Base-by-base conservation (phyloP, 2,888 invertebrate species). In the Lepidochrysops patricia region DNA sequence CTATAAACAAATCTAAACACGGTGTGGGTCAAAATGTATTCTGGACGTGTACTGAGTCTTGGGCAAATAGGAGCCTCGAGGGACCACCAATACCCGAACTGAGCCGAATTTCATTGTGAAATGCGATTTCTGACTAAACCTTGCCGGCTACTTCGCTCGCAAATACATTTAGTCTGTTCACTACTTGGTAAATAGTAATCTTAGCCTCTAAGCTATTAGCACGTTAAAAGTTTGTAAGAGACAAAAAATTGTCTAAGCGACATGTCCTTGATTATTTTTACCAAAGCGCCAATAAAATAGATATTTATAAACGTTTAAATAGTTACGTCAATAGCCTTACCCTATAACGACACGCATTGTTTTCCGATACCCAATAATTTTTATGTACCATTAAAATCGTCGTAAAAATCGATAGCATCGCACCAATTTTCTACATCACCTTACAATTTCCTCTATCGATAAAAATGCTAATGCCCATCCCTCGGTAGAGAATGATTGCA, bases 391-490 rank as follows among this genome's bases (percentile, higher is more conserved):
- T 37, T 15, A 57, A 56, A 54, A 62, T 63, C 56, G 61, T 64
- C 54, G 57, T 15, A 58, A 67, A 64, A 69, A 68, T 68, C 66
- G 63, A 67, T 70, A 65, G 71, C 70, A 70, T 69, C 69, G 67
- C 67, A 68, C 70, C 76, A 77, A 78, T 74, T 72, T 73, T 70
- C 69, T 66, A 65, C 67, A 63, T 61, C 63, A 70, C 64, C 65
- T 66, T 68, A 70, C 72, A 73, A 75, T 77, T 75, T 76, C 73
- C 72, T 79, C 72, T 79, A 79, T 86, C 85, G 82, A 86, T 85
- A 86, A 84, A 84, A 82, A 83, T 85, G 84, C 82, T 79, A 84
- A 84, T 82, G 71, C 71, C 70, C 71, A 79, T 76, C 78, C 80
- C 79, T 82, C 80, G 67, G 63, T 70, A 72, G 70, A 69, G 74